Base-by-base conservation (phyloP, 30 jellyfish, hydroid and myxozoan genomes). In the Pelagia noctiluca region DNA sequence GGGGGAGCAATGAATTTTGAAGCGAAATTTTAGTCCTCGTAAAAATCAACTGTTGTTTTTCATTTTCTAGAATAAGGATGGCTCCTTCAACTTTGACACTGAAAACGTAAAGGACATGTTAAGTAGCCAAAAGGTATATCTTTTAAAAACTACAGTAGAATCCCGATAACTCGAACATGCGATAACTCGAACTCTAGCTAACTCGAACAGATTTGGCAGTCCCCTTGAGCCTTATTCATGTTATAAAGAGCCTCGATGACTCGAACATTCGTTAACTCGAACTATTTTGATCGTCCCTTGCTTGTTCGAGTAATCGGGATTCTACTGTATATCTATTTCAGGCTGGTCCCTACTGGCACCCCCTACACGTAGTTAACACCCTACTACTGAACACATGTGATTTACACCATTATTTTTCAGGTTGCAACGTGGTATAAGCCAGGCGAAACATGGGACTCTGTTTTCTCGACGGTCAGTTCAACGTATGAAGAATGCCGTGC, bases 401-500 rank as follows among this genome's bases (percentile, higher is more conserved):
- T n/a, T n/a, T n/a, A n/a, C n/a, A n/a, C n/a, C n/a, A 13, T 5
- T 77, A 0, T 63, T 71, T 46, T 78, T 0, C 34, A 95, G 99
- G 75, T 95, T 13, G 76, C 85, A 29, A 74, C 91, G 34, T 95
- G 99, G 99, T 95, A 95, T 83, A 70, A 81, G 22, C 94, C 91
- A 4, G 96, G 97, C n/a, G 99, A 95, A 64, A 95, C 99, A 1
- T 95, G 99, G 99, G 97, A 95, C 60, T 70, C 97, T 8, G 86
- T 82, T 35, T 95, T 95, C 57, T 86, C 96, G 0, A 48, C 89
- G 31, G 67, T 89, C 65, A 89, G 96, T 62, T 95, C 99, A 2
- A 47, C 97, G 13, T 95, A 95, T 53, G 99, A 95, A 63, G 99
- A 95, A 57, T 95, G 99, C 63, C 97, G 99, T 19, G 99, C 99